Base-by-base conservation (phyloP, 2,797 vertebrate genomes). In the Enteromius afrohamiltoni region DNA sequence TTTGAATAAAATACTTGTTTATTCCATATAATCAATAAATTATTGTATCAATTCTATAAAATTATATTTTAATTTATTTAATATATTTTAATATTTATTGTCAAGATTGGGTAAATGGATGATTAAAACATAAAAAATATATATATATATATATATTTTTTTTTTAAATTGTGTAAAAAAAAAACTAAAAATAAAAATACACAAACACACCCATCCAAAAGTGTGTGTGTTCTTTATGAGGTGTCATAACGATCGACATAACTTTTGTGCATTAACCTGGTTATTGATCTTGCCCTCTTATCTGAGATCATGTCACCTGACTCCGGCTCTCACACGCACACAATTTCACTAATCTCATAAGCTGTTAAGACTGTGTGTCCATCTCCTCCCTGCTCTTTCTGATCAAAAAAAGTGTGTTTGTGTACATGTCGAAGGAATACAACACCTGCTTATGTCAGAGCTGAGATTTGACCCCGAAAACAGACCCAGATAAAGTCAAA, bases 261-360 rank as follows among this genome's bases (percentile, higher is more conserved):
- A 31, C 62, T 42, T 17, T 53, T 40, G 73, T 26, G 53, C 34
- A 23, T 40, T 86, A 83, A 86, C 85, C 84, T 85, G 84, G 82
- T 86, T 82, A 83, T 85, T 79, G 84, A 91, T 83, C 86, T 71
- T 49, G 62, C 8, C 71, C 51, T 75, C 49, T 88, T 77, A 79
- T 83, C 76, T 29, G 71, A 85, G 71, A 85, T 87, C 47, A 73
- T 78, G 62, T 81, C 80, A 86, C 88, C 84, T 79, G 77, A 88
- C 81, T 86, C 82, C 62, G 40, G 5, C 2, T 40, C 55, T 86
- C 17, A 71, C 73, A 40, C 37, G 45, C 26, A 55, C 62, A 34
- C 17, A 73, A 69, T 49, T 69, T 55, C 34, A 14, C 40, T 73
- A 37, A 77, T 60, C 29, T 80, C 40, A 34, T 67, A 79, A 60